Conservation (phyloP, 2,888 invertebrate species). For the Lasioglossum pauxillum region DNA sequence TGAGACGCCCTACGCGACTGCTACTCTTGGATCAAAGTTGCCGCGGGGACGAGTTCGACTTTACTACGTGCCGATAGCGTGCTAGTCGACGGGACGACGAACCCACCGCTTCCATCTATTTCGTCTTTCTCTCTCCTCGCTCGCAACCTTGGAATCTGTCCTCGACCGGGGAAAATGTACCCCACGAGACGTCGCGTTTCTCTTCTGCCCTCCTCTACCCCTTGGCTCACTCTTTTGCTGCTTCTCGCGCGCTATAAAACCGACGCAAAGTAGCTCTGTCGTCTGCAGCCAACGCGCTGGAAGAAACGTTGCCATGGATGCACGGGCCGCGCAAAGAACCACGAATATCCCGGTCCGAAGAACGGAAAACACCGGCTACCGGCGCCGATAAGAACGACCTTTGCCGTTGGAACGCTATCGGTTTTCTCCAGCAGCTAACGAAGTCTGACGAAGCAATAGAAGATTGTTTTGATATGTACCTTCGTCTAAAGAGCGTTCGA, state of each 20-base stretch:
- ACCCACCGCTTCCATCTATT: too few species aligned
- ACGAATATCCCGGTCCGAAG: slow-evolving; percentile 12
- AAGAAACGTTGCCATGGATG: slow-evolving; percentile 14
- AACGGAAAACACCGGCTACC: background rate
- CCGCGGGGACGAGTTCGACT: slow-evolving; percentile 48
- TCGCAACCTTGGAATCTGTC: slow-evolving; percentile 8
- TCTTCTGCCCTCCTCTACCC: background rate
- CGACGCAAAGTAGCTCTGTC: slow-evolving; percentile 15
- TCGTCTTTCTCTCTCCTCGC: background rate
- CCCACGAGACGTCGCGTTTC: slow-evolving; percentile 15
- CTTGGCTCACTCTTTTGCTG: background rate
- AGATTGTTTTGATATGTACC: background rate
- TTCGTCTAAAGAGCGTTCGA: background rate
- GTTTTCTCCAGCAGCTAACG: background rate
- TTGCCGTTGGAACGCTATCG: background rate
- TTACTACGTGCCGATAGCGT: slow-evolving; percentile 32
- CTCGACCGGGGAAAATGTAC: background rate
- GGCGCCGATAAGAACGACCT: background rate
- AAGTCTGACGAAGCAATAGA: background rate
- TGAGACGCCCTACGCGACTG: background rate
- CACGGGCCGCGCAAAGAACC: slow-evolving; percentile 1
- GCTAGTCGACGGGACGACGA: background rate
- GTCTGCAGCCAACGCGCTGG: slow-evolving; percentile 17
- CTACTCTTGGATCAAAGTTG: slow-evolving; percentile 52
- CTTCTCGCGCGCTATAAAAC: background rate